Conservation (phyloP, 2,113 vertebrate species). For the Phycodurus eques region DNA sequence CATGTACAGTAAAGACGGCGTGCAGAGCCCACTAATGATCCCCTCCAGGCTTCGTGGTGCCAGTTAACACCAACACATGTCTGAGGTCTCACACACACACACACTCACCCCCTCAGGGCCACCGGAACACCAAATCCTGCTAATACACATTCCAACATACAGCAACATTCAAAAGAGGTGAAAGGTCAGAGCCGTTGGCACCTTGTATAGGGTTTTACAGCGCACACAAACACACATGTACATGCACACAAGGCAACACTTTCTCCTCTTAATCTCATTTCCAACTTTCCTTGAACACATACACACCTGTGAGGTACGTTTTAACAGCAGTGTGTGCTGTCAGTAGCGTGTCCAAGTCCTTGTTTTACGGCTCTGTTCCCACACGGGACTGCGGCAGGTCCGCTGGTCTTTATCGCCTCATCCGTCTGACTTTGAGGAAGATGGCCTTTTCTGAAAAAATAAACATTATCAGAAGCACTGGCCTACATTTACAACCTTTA, state of each 20-base stretch:
- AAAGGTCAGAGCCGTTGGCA: slow-evolving; percentile 66
- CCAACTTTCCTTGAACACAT: slow-evolving; percentile 24
- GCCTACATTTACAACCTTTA: no score
- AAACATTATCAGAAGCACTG: no score
- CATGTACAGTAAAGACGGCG: slow-evolving; percentile 67
- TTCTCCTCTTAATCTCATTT: slow-evolving; percentile 43
- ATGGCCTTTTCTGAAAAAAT: background rate
- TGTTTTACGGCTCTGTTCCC: slow-evolving; percentile 71
- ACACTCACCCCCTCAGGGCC: slow-evolving; percentile 38
- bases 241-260: background rate
- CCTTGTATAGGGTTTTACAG: slow-evolving; percentile 72
- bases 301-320: slow-evolving; percentile 49
- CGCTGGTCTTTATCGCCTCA: background rate
- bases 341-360: slow-evolving; percentile 58
- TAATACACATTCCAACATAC: slow-evolving; percentile 64
- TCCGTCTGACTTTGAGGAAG: background rate
- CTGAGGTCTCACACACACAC: slow-evolving; percentile 51
- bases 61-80: slow-evolving; percentile 68
- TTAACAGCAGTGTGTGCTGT: slow-evolving; percentile 55
- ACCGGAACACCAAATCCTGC: slow-evolving; percentile 64
- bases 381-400: slow-evolving; percentile 26
- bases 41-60: slow-evolving; percentile 61
- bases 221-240: slow-evolving; percentile 28
- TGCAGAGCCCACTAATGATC: slow-evolving; percentile 66
- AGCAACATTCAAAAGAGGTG: slow-evolving; percentile 64